Conservation (phyloP, 2,888 invertebrate genomes). For the Nomada hirtipes region DNA sequence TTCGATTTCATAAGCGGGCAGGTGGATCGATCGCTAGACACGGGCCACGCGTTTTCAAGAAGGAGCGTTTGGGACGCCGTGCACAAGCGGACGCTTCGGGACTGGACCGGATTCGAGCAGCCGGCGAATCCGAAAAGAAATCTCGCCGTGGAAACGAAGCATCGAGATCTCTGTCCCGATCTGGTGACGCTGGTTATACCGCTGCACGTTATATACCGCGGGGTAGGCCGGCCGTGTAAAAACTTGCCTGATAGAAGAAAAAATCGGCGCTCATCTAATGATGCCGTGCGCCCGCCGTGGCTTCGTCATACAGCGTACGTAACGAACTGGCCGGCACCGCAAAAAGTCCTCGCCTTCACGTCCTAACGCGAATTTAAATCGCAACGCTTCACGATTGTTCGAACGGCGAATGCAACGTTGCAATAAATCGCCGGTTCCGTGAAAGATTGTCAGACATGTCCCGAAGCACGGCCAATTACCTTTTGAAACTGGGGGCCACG, state of each 20-base stretch:
- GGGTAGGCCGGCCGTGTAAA: conserved; percentile 44
- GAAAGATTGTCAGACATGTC: conserved; percentile 17
- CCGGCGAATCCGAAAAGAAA: conserved; percentile 48
- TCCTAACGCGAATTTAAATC: conserved; percentile 49
- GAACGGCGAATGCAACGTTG: conserved; percentile 6
- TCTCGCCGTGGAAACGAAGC: conserved; percentile 36
- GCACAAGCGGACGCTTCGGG: background rate
- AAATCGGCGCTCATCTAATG: conserved; percentile 53
- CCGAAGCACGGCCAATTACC: conserved; percentile 20
- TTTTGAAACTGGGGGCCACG: conserved; percentile 4
- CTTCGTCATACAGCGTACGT: conserved; percentile 32
- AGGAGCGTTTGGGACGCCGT: conserved; percentile 24
- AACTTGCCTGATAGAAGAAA: conserved; percentile 51
- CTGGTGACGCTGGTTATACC: conserved; percentile 33
- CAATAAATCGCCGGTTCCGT: conserved; percentile 29
- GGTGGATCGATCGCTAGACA: background rate
- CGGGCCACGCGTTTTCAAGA: background rate
- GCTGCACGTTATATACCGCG: conserved; percentile 35
- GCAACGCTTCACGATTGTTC: conserved; percentile 18
- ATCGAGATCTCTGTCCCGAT: conserved; percentile 36
- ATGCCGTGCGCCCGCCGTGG: conserved; percentile 33
- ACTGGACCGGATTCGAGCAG: conserved; percentile 30
- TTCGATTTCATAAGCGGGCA: conserved; percentile 23
- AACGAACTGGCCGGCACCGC: conserved; percentile 43
- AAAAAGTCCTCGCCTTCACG: conserved; percentile 34